A percentile compares a stretch with the other conserved stretches of the same genome.
Evolutionary conservation across 53 echinoderm and acorn worm genomes (phyloP).

Genomic region (Temnopleurus reevesii): DNA sequence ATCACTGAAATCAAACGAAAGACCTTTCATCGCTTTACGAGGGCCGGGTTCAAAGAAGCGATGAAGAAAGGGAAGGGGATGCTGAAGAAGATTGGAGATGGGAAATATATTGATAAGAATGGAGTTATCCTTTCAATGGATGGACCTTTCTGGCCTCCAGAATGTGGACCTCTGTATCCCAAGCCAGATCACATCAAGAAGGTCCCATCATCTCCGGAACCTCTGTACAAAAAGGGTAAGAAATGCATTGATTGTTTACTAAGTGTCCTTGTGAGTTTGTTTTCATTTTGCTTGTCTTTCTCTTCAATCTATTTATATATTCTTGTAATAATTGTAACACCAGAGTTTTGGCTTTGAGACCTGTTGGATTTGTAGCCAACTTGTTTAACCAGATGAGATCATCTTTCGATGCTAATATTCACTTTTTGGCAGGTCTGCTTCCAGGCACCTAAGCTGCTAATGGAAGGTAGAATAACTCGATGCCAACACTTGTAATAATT

Average conservation of each 20-base stretch:
- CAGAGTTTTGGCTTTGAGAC: no score
- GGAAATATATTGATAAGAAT: constrained; percentile 86
- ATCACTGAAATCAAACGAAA: constrained; percentile 72
- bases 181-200: constrained; percentile 81
- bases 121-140: constrained; percentile 86
- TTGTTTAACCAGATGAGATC: no score
- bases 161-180: constrained; percentile 88
- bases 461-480: no score
- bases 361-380: no score
- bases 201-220: constrained; percentile 67
- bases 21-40: constrained; percentile 82
- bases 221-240: constrained; percentile 84
- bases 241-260: no score
- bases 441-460: no score
- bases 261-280: not conserved
- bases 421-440: no score
- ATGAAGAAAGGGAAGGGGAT: constrained; percentile 72
- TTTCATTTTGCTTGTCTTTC: not conserved
- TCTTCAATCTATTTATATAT: no score
- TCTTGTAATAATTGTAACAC: no score
- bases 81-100: constrained; percentile 81
- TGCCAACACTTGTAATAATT: no score
- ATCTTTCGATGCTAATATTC: no score
- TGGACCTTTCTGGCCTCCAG: constrained; percentile 99
- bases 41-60: constrained; percentile 77